These are phyloP conservation scores for Montipora sp. DNA, from an alignment of 64 coral and sea anemone species.

Conservation along the genomic window DNA sequence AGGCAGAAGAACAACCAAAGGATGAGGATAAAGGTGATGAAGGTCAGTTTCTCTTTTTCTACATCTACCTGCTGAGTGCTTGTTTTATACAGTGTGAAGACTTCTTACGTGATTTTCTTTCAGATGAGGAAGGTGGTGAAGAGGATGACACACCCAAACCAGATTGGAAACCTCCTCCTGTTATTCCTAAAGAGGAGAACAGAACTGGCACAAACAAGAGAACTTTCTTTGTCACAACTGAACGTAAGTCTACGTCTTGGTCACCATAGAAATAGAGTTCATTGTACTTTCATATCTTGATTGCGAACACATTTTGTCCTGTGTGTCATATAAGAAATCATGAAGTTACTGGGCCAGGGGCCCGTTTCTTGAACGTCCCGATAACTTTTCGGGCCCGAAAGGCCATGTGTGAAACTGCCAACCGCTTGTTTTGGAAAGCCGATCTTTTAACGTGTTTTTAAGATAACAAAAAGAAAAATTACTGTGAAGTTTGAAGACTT, in stretches of 20 bases:
- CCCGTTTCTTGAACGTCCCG: too few species aligned
- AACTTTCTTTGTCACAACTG: constrained; percentile 91
- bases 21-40: constrained; percentile 96
- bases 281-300: neutral
- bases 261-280: neutral
- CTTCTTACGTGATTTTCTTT: neutral
- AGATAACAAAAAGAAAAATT: too few species aligned
- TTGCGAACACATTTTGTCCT: too few species aligned
- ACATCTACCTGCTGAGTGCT: too few species aligned
- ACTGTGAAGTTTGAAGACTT: too few species aligned
- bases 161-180: constrained; percentile 90
- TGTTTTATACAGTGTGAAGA: too few species aligned
- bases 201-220: constrained; percentile 94
- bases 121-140: constrained; percentile 93
- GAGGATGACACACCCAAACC: constrained; percentile 94
- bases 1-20: constrained; percentile 88
- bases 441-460: too few species aligned
- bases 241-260: constrained; percentile 55
- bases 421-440: too few species aligned
- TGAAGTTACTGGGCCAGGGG: too few species aligned
- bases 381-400: too few species aligned
- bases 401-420: too few species aligned
- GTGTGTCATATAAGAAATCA: too few species aligned
- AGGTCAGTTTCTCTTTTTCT: neutral
- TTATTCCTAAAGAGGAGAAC: constrained; percentile 93